A percentile compares a stretch with the other conserved stretches of the same genome.
Evolutionary conservation across 2,113 vertebrate genomes (phyloP).

Genomic region (Chaenocephalus aceratus): DNA sequence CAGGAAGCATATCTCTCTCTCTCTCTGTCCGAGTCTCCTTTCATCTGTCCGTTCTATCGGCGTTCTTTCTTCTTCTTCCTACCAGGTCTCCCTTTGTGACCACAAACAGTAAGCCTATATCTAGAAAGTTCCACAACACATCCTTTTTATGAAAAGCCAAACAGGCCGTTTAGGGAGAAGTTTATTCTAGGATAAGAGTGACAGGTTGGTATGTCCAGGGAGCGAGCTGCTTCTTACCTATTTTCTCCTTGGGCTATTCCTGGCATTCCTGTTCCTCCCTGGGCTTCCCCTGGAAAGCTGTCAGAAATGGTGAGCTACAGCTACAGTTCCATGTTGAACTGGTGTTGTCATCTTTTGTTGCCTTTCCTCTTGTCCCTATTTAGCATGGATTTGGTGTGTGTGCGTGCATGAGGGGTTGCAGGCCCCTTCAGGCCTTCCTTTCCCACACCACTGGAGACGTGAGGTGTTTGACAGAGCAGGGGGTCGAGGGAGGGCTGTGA

Average conservation of each 20-base stretch:
- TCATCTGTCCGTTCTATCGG: slow-evolving; percentile 47
- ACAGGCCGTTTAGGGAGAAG: slow-evolving; percentile 14
- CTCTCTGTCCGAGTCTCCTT: slow-evolving; percentile 44
- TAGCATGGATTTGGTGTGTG: slow-evolving; percentile 38
- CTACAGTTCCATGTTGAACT: slow-evolving; percentile 27
- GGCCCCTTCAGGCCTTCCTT: slow-evolving; percentile 40
- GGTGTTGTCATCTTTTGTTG: slow-evolving; percentile 63
- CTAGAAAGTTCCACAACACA: slow-evolving; percentile 31
- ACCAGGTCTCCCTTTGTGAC: slow-evolving; percentile 21
- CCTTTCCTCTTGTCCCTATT: slow-evolving; percentile 57
- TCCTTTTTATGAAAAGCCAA: slow-evolving; percentile 50
- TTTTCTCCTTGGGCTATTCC: slow-evolving; percentile 70
- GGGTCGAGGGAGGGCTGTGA: slow-evolving; percentile 22
- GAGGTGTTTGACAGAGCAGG: slow-evolving; percentile 37
- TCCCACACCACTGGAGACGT: slow-evolving; percentile 43
- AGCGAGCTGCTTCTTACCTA: slow-evolving; percentile 61
- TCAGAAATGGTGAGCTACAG: slow-evolving; percentile 60
- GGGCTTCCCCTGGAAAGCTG: slow-evolving; percentile 68
- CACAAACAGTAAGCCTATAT: slow-evolving; percentile 34
- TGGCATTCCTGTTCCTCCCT: slow-evolving; percentile 69
- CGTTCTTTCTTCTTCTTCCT: slow-evolving; percentile 41
- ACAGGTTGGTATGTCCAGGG: slow-evolving; percentile 31
- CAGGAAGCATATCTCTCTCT: slow-evolving; percentile 74
- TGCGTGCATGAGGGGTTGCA: slow-evolving; percentile 23
- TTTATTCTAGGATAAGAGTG: slow-evolving; percentile 45